Conservation (phyloP, 2,113 vertebrate genomes). For the Cyprinodon variegatus region DNA sequence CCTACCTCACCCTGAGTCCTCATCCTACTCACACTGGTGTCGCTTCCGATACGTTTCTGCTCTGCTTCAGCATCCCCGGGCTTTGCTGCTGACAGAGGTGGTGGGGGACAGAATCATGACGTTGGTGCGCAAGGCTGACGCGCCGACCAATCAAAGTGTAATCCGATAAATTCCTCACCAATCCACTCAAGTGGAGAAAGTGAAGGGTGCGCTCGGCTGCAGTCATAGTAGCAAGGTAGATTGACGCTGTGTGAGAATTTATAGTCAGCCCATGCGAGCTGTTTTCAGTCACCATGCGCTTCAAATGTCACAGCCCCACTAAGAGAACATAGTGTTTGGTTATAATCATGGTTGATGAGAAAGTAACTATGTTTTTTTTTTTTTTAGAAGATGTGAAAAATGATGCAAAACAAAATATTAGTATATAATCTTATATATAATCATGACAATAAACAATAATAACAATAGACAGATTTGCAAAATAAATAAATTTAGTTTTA, state of each 20-base stretch:
- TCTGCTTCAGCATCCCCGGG: conserved; percentile 68
- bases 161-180: conserved; percentile 54
- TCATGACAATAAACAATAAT: no score
- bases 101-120: conserved; percentile 38
- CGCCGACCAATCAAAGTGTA: conserved; percentile 70
- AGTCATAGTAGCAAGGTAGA: conserved; percentile 76
- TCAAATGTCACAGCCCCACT: background rate
- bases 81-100: conserved; percentile 44
- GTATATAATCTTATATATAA: no score
- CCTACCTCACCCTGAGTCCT: conserved; percentile 69
- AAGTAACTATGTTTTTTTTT: background rate
- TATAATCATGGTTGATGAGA: background rate
- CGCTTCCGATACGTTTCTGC: conserved; percentile 65
- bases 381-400: no score
- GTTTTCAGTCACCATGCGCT: conserved; percentile 2
- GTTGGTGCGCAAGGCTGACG: conserved; percentile 53
- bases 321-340: background rate
- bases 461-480: no score
- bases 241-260: conserved; percentile 76
- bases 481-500: no score
- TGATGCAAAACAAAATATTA: no score
- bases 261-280: conserved; percentile 33
- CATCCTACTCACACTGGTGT: conserved; percentile 71
- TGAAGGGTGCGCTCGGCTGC: conserved; percentile 11
- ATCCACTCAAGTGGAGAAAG: conserved; percentile 53